Percentiles rank a stretch among this genome's conserved stretches.
These are phyloP conservation scores for Sinelater perroti DNA, from an alignment of 2,888 invertebrate genomes.

Conservation along the genomic window DNA sequence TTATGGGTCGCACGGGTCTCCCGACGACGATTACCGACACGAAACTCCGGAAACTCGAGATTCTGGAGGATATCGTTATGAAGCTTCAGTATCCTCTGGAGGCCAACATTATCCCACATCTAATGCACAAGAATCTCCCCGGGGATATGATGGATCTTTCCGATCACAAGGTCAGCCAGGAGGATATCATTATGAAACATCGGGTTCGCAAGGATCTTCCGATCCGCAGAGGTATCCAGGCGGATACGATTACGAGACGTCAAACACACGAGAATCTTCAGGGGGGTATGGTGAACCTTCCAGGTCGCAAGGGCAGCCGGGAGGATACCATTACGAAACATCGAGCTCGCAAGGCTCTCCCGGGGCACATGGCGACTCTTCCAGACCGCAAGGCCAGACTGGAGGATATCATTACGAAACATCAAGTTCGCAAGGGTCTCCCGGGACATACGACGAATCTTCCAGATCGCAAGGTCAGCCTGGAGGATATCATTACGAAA, in stretches of 20 bases:
- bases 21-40: conserved; percentile 7
- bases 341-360: not conserved
- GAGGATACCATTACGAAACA: conserved; percentile 1
- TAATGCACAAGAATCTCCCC: too few relatives aligned
- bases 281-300: conserved; percentile 1
- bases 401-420: conserved; percentile 7
- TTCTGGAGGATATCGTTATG: not conserved
- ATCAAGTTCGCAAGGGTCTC: not conserved
- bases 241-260: not conserved
- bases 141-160: too few relatives aligned
- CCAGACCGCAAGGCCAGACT: not conserved
- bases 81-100: not conserved
- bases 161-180: not conserved
- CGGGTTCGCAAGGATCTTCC: conserved; percentile 3
- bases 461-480: conserved; percentile 7
- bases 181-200: not conserved
- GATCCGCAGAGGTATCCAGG: not conserved
- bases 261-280: not conserved
- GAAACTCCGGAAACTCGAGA: conserved; percentile 10
- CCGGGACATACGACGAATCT: not conserved
- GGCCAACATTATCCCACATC: not conserved
- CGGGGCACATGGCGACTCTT: not conserved
- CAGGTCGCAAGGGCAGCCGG: conserved; percentile 1
- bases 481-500: not conserved
- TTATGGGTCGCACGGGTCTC: not conserved